Evolutionary conservation across 2,113 vertebrate genomes (phyloP).

Genomic region (Dissostichus mawsoni): DNA sequence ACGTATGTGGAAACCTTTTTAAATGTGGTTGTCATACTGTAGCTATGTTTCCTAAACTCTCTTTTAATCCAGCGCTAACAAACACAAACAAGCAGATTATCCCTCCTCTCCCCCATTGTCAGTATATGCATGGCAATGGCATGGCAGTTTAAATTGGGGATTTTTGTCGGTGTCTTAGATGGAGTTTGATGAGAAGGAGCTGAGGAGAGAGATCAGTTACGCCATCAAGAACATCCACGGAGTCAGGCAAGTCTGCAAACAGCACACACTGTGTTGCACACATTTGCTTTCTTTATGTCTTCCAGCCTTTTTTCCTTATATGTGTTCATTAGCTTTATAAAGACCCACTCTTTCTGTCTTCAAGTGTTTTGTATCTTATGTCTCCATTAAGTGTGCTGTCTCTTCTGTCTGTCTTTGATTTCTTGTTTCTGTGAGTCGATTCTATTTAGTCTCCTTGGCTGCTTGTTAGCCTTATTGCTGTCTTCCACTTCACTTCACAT

Average conservation of each 20-base stretch:
- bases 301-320: constrained; percentile 13
- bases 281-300: constrained; percentile 20
- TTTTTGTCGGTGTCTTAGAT: constrained; percentile 83
- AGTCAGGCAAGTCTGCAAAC: constrained; percentile 89
- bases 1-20: not conserved
- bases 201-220: constrained; percentile 95
- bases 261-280: not conserved
- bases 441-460: not conserved
- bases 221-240: constrained; percentile 99
- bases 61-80: not conserved
- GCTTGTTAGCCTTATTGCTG: not conserved
- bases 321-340: constrained; percentile 18
- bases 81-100: not conserved
- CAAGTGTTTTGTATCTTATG: constrained; percentile 12
- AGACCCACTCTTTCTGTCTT: constrained; percentile 1
- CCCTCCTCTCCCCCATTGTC: not conserved
- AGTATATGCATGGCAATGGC: not conserved
- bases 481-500: not conserved
- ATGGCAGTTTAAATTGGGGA: no score
- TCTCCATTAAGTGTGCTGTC: not conserved
- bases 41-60: not conserved
- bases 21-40: constrained; percentile 1
- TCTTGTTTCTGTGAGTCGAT: not conserved
- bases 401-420: constrained; percentile 6
- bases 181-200: constrained; percentile 97